A percentile compares a stretch with the other conserved stretches of the same genome.
Evolutionary conservation across 2,113 vertebrate species (phyloP).

Genomic region (Orcinus orca): DNA sequence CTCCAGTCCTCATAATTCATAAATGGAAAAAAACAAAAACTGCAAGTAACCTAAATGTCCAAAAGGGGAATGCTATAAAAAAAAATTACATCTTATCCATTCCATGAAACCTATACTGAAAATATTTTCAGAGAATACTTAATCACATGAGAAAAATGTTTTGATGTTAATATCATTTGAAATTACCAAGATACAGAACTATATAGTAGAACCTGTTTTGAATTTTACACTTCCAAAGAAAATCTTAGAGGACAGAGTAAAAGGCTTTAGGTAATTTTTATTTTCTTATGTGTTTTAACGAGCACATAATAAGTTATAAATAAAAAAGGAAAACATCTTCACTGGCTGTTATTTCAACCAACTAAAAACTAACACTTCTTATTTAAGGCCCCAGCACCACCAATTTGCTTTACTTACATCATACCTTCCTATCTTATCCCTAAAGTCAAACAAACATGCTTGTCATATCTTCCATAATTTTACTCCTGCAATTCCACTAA

Average conservation of each 20-base stretch:
- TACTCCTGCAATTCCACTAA: background rate
- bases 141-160: background rate
- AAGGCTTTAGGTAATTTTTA: background rate
- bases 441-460: background rate
- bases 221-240: slow-evolving; percentile 16
- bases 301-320: background rate
- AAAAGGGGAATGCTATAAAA: background rate
- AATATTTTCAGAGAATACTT: slow-evolving; percentile 25
- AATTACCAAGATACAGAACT: background rate
- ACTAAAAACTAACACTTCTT: slow-evolving; percentile 8
- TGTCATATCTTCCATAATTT: background rate
- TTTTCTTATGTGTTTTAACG: background rate
- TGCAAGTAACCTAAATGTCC: background rate
- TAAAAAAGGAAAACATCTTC: background rate
- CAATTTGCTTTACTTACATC: background rate
- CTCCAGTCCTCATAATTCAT: background rate
- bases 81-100: background rate
- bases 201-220: background rate
- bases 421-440: background rate
- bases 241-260: background rate
- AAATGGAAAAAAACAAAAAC: background rate
- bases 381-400: background rate
- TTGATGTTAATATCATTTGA: background rate
- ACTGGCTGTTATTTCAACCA: background rate
- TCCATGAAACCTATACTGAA: slow-evolving; percentile 4